phyloP scores from a whole-genome alignment of 2,113 vertebrate species.

The Oryzias celebensis region DNA sequence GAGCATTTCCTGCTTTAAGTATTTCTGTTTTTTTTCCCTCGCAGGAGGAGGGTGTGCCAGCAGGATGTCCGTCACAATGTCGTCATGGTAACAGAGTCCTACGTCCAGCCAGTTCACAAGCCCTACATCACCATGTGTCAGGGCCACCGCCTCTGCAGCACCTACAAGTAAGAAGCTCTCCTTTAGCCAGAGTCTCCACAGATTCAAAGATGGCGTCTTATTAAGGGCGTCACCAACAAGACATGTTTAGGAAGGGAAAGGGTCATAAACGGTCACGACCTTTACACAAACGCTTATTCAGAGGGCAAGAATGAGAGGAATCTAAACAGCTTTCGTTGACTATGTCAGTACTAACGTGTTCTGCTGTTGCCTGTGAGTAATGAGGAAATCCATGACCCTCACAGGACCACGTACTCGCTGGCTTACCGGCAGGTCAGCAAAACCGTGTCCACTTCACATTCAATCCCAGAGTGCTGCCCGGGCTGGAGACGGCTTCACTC shows the following conservation, averaged over 20 bases:
- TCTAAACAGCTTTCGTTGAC: slow-evolving; percentile 69
- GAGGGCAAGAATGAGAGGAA: slow-evolving; percentile 48
- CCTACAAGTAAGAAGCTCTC: slow-evolving; percentile 84
- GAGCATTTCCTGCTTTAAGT: slow-evolving; percentile 11
- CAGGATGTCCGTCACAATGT: slow-evolving; percentile 18
- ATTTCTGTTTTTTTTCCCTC: not conserved
- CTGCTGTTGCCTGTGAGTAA: too few species aligned
- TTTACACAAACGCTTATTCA: slow-evolving; percentile 5
- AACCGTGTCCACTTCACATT: slow-evolving; percentile 19
- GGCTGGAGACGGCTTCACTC: slow-evolving; percentile 83
- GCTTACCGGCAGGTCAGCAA: slow-evolving; percentile 79
- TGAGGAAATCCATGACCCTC: not conserved
- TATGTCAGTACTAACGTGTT: slow-evolving; percentile 41
- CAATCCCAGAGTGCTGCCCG: slow-evolving; percentile 82
- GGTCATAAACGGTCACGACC: slow-evolving; percentile 15
- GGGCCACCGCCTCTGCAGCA: slow-evolving; percentile 86
- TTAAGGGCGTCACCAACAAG: slow-evolving; percentile 12
- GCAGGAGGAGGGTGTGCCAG: slow-evolving; percentile 86
- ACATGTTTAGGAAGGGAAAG: slow-evolving; percentile 30
- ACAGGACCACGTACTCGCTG: slow-evolving; percentile 86
- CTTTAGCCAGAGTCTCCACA: not conserved
- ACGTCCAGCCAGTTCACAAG: slow-evolving; percentile 84
- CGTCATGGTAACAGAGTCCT: slow-evolving; percentile 75
- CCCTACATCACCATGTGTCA: slow-evolving; percentile 91
- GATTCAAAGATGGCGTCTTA: not conserved